A percentile compares a stretch with the other conserved stretches of the same genome.
Evolutionary conservation across 1,140 invertebrate genomes (phyloP).

Genomic region (Heliothis subflexa): DNA sequence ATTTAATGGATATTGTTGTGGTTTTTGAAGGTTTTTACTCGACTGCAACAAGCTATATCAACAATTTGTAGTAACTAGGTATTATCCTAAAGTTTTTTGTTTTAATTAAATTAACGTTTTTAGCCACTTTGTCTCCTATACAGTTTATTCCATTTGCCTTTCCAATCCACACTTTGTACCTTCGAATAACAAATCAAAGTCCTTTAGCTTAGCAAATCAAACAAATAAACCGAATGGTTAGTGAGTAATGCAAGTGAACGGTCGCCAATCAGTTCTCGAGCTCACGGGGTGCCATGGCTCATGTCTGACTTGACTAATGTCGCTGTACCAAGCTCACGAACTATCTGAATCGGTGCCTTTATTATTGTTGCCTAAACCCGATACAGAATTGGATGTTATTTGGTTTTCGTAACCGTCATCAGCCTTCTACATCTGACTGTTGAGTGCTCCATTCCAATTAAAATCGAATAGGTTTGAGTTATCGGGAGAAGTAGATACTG

Average conservation of each 20-base stretch:
- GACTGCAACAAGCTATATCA: too few relatives aligned
- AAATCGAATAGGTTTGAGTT: too few relatives aligned
- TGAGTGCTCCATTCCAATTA: too few relatives aligned
- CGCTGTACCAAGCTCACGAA: background rate
- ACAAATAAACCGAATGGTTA: constrained; percentile 23
- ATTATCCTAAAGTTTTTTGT: too few relatives aligned
- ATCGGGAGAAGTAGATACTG: too few relatives aligned
- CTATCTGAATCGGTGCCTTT: background rate
- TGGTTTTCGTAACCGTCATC: background rate
- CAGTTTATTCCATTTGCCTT: background rate
- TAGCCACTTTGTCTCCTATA: background rate
- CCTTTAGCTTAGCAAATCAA: background rate
- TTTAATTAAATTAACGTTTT: too few relatives aligned
- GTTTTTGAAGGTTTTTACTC: too few relatives aligned
- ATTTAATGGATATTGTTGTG: background rate
- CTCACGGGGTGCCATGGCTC: constrained; percentile 19
- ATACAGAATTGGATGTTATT: background rate
- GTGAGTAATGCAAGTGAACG: constrained; percentile 35
- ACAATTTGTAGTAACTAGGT: too few relatives aligned
- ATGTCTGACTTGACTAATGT: constrained; percentile 31
- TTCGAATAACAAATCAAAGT: background rate
- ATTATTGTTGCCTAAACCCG: background rate
- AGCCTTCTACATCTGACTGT: too few relatives aligned
- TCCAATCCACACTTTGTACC: background rate
- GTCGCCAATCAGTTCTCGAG: constrained; percentile 17